Base-by-base conservation (phyloP, 2,888 invertebrate genomes). In the Trypoxylon attenuatum region DNA sequence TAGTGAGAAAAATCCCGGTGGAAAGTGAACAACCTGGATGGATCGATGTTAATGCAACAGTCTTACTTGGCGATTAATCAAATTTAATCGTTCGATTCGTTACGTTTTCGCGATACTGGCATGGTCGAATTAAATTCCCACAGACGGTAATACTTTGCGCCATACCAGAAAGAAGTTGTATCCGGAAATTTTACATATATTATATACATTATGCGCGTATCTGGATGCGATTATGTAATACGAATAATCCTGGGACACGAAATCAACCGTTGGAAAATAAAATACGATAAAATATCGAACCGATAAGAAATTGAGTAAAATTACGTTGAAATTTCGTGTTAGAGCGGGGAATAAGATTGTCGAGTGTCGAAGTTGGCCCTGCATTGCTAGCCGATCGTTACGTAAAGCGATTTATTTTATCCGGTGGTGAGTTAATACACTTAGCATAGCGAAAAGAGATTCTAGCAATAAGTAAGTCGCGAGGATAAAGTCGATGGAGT, bases 21-120 rank as follows among this genome's bases (percentile, higher is more conserved):
- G 63, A 66, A 61, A 66, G 65, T 51, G 64, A 60, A 53, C n/a
- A n/a, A 53, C 13, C 4, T 13, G n/a, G n/a, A 10, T 22, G 8
- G 33, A 22, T 25, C 47, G 60, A 60, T 49, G 13, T 2, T 23
- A 19, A 19, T 8, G 22, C 25, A 47, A 58, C 16, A 22, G n/a
- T 59, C n/a, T n/a, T n/a, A n/a, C n/a, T n/a, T n/a, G n/a, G n/a
- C n/a, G n/a, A n/a, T n/a, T n/a, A n/a, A n/a, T n/a, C n/a, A n/a
- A n/a, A n/a, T n/a, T n/a, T n/a, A n/a, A n/a, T n/a, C n/a, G n/a
- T n/a, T n/a, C n/a, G n/a, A n/a, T n/a, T n/a, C n/a, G n/a, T n/a
- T n/a, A n/a, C n/a, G n/a, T n/a, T n/a, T n/a, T n/a, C n/a, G n/a
- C n/a, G n/a, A n/a, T n/a, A n/a, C n/a, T n/a, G n/a, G n/a, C n/a